Evolutionary conservation across 2,113 vertebrate species (phyloP), one percentile per base, ranked within the genome.

Genomic region (Corynorhinus townsendii): DNA sequence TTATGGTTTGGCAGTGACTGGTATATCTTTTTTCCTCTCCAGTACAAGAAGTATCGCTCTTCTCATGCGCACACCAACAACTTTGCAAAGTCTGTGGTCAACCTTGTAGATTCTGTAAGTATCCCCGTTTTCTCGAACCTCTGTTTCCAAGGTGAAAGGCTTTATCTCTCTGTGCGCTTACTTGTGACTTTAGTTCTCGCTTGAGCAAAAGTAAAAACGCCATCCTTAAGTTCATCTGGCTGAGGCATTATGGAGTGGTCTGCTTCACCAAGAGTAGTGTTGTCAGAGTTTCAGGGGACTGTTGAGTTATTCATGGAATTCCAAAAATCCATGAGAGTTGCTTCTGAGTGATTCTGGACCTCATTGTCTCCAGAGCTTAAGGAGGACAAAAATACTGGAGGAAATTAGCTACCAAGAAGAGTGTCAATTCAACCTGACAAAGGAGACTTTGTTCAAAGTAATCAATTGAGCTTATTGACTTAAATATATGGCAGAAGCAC

Each of bases 61-160:
- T 98, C 98, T 96, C 98, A 97, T 59, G 96, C 95, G 75, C 99
- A 99, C 90, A 99, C 99, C 8, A 99, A 98, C 97, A 99, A 99
- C 97, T 99, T 99, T 97, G 99, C 99, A 17, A 99, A 99, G 97
- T 99, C 99, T 59, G 99, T 99, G 97, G 99, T 99, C 97, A 99
- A 99, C 97, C 98, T 99, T 93, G 99, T 99, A 96, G 99, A 99
- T 98, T 98, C 98, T 97, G 99, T 99, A 98, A 99, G 99, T 99
- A 98, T 95, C 86, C 5, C 14, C 1, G 69, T 87, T 93, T 89
- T 91, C 94, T 56, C 90, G 76, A 93, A 95, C 71, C 26, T 52
- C 1, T 73, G 90, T 91, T 86, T 40, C 33, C 35, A 75, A 77
- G 16, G 66, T 59, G 8, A 49, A 83, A 43, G 35, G 43, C 28